Base-by-base conservation (phyloP, 2,797 vertebrate species). In the Anguilla pacifica region DNA sequence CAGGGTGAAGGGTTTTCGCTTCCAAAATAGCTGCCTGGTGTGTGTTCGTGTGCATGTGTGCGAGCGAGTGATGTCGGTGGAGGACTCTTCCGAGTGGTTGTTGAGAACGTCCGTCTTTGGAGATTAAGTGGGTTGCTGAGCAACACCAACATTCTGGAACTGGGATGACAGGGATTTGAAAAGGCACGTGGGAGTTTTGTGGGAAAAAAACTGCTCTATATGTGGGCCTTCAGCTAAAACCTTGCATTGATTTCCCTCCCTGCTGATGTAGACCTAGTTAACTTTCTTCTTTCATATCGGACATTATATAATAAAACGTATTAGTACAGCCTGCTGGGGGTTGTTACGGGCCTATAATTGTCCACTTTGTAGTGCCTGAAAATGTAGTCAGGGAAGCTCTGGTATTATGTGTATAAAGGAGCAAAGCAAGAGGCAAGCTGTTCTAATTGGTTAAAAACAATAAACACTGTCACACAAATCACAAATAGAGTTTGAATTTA, bases 101-200 rank as follows among this genome's bases (percentile, higher is more conserved):
- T 88, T 79, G 83, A 89, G 90, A 61, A 86, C 51, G 83, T 91
- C 46, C 82, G 83, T 88, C 89, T 89, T 90, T 85, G 84, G 87
- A 87, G 89, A 88, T 88, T 67, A 84, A 70, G 79, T 35, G 85
- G 87, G 91, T 92, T 92, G 91, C 92, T 39, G 87, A 87, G 91
- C 90, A 92, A 91, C 92, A 86, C 77, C 83, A 31, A 49, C 77
- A 74, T 89, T 83, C 86, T 88, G 90, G 59, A 83, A 57, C 70
- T 86, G 87, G 89, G 90, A 86, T 89, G 85, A 90, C 59, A 85
- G 87, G 86, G 88, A 89, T 91, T 88, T 88, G 79, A 89, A 90
- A 89, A 91, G 89, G 87, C 90, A 90, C 19, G 90, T 90, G 89
- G 91, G 92, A 91, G 89, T 61, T n/a, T 86, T 83, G 59, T 83